Base-by-base conservation (phyloP, 2,888 invertebrate species). In the Parochlus steinenii region DNA sequence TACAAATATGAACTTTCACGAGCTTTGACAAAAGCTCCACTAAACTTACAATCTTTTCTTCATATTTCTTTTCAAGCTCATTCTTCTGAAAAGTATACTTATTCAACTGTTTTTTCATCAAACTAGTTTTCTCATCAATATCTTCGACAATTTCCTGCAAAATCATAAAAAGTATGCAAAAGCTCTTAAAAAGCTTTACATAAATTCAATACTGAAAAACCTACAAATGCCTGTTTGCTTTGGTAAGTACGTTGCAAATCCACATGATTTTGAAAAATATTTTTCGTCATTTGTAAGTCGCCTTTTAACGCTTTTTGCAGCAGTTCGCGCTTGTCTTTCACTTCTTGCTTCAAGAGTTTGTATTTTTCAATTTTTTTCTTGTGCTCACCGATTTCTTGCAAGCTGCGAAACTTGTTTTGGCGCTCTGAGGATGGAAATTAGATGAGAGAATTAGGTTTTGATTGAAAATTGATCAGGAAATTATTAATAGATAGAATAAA, bases 111-210 rank as follows among this genome's bases (percentile, higher is more conserved):
- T 57, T 58, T 6, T 56, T 49, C 44, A 53, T 42, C 2, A 53
- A 47, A 48, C 58, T 58, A 5, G 56, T 54, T 3, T 52, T 48
- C 38, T 56, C 55, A 44, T 55, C 53, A 6, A 58, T 54, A 23
- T 55, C 54, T 17, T 58, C 56, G 12, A 48, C 48, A 7, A 58
- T 52, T 19, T 34, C 34, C 6, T 34, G n/a, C 39, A 3, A 26
- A 26, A n/a, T 11, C 12, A 11, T 11, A 25, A 7, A 25, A 25
- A 25, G 12, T 11, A 25, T 11, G 12, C 12, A 11, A 25, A 5
- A 25, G 12, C n/a, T 11, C 6, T 6, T 14, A 5, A 26, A n/a
- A 14, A 14, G 7, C 12, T 12, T 15, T 11, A 5, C 12, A 14
- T 5, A 7, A 11, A 14, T 26, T 26, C 7, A 11, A 11, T n/a